Conservation (phyloP, 2,797 vertebrate species). For the Eleutherodactylus coqui region DNA sequence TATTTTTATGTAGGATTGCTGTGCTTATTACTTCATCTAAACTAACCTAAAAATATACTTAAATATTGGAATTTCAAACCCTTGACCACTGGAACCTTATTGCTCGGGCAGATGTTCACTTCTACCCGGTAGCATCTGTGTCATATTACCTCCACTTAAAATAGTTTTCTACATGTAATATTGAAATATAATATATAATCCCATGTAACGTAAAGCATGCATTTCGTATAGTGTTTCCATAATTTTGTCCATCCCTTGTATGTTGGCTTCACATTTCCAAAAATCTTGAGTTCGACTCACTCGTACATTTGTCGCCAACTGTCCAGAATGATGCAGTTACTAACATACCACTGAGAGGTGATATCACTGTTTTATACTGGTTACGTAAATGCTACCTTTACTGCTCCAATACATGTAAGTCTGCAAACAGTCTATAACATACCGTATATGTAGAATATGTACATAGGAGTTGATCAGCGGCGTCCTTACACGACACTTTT, state of each 20-base stretch:
- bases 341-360: background rate
- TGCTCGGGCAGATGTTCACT: too few relatives aligned
- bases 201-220: too few relatives aligned
- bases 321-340: background rate
- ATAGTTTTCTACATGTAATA: too few relatives aligned
- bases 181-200: too few relatives aligned
- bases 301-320: constrained; percentile 2
- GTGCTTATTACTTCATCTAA: too few relatives aligned
- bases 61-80: background rate
- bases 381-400: background rate
- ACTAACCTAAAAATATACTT: background rate
- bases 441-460: background rate
- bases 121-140: too few relatives aligned
- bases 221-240: too few relatives aligned
- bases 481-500: background rate
- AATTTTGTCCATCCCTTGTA: background rate
- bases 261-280: background rate
- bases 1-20: background rate
- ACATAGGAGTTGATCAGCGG: background rate
- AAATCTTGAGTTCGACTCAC: background rate
- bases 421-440: background rate
- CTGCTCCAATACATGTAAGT: background rate
- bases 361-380: background rate
- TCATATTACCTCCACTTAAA: too few relatives aligned
- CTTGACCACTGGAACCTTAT: too few relatives aligned